These are phyloP conservation scores for Epizoanthus stellaris DNA, from an alignment of 92 coral and sea anemone genomes.

Conservation along the genomic window DNA sequence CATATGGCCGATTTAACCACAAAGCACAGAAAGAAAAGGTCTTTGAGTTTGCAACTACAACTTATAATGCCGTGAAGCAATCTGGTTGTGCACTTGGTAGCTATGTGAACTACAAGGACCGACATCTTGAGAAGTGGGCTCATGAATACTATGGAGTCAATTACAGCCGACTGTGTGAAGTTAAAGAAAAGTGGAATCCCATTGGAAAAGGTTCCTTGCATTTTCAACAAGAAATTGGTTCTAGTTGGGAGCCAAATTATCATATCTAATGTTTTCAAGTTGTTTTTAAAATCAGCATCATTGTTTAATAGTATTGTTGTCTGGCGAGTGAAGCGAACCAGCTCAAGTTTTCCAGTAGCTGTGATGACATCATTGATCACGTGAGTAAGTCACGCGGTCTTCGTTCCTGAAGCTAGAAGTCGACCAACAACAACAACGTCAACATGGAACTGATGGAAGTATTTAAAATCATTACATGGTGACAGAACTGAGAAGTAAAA, in stretches of 20 bases:
- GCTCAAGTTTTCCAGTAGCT: too few relatives aligned
- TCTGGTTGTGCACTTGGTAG: conserved; percentile 82
- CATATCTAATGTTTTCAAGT: too few relatives aligned
- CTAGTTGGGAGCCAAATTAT: conserved; percentile 75
- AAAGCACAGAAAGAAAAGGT: conserved; percentile 60
- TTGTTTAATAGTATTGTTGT: too few relatives aligned
- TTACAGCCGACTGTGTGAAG: conserved; percentile 73
- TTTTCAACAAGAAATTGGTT: conserved; percentile 90
- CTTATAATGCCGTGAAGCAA: conserved; percentile 67
- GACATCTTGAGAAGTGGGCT: conserved; percentile 78
- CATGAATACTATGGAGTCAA: conserved; percentile 75
- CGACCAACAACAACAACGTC: too few relatives aligned
- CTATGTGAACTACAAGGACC: conserved; percentile 83
- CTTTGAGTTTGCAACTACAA: conserved; percentile 71
- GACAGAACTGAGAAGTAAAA: too few relatives aligned
- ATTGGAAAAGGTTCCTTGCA: conserved; percentile 78
- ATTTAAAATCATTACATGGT: too few relatives aligned
- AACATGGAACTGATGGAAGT: too few relatives aligned
- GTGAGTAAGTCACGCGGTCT: too few relatives aligned
- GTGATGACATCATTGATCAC: too few relatives aligned
- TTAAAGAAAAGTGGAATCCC: conserved; percentile 84
- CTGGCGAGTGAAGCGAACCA: too few relatives aligned
- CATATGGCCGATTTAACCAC: conserved; percentile 77
- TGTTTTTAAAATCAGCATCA: too few relatives aligned
- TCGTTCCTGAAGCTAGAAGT: too few relatives aligned